phyloP scores from a whole-genome alignment of 2,797 vertebrate genomes.

The Bovichtus diacanthus region DNA sequence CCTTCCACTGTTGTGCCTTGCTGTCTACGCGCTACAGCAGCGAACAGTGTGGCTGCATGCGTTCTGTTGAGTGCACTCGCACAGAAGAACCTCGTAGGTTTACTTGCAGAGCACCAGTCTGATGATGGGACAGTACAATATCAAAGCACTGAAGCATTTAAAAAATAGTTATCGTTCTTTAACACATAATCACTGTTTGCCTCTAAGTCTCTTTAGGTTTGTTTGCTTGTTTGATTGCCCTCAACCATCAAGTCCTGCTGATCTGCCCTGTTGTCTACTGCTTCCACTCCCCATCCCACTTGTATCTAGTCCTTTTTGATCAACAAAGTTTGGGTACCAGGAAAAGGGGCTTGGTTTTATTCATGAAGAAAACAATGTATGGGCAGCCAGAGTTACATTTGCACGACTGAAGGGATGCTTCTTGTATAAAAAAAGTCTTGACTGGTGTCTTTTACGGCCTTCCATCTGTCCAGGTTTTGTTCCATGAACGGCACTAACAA shows the following conservation, averaged over 20 bases:
- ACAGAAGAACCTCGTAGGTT: constrained; percentile 18
- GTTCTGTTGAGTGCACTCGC: constrained; percentile 58
- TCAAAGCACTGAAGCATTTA: not conserved
- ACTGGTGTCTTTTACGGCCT: constrained; percentile 2
- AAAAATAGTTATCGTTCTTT: not conserved
- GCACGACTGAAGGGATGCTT: not conserved
- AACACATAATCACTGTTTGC: not conserved
- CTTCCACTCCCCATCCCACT: not conserved
- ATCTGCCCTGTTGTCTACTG: constrained; percentile 29
- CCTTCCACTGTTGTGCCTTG: constrained; percentile 42
- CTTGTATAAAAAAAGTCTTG: not conserved
- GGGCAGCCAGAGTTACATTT: not conserved
- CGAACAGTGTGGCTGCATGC: constrained; percentile 61
- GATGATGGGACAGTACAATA: not conserved
- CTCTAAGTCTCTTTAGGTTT: not conserved
- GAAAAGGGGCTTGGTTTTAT: constrained; percentile 1
- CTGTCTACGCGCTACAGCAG: constrained; percentile 46
- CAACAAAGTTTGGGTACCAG: not conserved
- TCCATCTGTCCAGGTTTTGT: not conserved
- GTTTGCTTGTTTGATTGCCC: constrained; percentile 11
- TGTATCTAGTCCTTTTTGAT: not conserved
- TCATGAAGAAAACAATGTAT: not conserved
- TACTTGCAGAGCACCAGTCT: constrained; percentile 7
- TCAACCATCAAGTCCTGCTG: not conserved
- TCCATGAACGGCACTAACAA: not conserved